Percentiles rank a stretch among this genome's conserved stretches.
Conservation (phyloP, 2,888 invertebrate species). For the Euphydryas editha region DNA sequence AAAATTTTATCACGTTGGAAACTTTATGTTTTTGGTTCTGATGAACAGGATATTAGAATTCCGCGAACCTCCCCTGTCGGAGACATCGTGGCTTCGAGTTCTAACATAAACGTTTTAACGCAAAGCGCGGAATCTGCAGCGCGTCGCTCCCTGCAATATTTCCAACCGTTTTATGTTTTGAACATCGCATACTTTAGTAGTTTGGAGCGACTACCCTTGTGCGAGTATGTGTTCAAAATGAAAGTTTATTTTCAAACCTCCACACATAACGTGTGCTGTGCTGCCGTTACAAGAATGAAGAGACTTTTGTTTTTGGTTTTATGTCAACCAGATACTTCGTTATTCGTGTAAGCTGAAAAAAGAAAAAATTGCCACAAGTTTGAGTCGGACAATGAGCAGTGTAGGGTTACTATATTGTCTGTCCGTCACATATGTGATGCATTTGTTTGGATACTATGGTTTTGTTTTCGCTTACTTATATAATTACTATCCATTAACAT, state of each 20-base stretch:
- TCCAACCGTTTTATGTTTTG: slow-evolving; percentile 28
- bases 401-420: too few species aligned
- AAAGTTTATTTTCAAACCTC: slow-evolving; percentile 17
- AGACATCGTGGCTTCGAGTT: slow-evolving; percentile 38
- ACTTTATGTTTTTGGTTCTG: slow-evolving; percentile 48
- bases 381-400: too few species aligned
- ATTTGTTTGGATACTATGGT: too few species aligned
- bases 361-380: too few species aligned
- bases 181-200: slow-evolving; percentile 30
- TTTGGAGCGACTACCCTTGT: slow-evolving; percentile 16
- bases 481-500: too few species aligned
- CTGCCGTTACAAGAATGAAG: not conserved
- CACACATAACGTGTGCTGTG: not conserved
- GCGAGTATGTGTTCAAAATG: slow-evolving; percentile 14
- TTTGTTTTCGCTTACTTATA: too few species aligned
- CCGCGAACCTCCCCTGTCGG: slow-evolving; percentile 47
- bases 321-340: not conserved
- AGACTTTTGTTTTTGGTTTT: not conserved
- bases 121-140: slow-evolving; percentile 32
- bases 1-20: slow-evolving; percentile 26
- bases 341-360: not conserved
- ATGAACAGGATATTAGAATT: slow-evolving; percentile 59
- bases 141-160: slow-evolving; percentile 23
- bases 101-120: slow-evolving; percentile 31
- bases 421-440: too few species aligned